phyloP scores from a whole-genome alignment of 2,888 invertebrate genomes.

The Pachliopta kotzebuea region DNA sequence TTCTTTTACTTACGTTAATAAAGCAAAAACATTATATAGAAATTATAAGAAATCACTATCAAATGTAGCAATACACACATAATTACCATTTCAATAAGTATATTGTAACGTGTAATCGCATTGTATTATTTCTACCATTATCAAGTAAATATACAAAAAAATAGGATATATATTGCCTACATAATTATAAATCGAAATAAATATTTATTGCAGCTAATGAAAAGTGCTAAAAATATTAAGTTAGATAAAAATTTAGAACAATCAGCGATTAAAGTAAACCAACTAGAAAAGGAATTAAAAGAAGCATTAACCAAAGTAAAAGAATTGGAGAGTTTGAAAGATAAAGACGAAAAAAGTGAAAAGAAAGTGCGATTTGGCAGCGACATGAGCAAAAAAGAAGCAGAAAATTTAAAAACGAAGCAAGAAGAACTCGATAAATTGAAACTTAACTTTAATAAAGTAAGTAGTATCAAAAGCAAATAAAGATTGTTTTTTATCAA shows the following conservation, averaged over 20 bases:
- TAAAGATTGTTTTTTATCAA: background rate
- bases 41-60: too few relatives aligned
- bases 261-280: conserved; percentile 81
- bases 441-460: conserved; percentile 74
- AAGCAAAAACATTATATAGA: too few relatives aligned
- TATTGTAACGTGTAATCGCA: too few relatives aligned
- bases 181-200: background rate
- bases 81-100: too few relatives aligned
- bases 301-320: conserved; percentile 81
- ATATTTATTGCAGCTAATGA: conserved; percentile 65
- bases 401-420: conserved; percentile 63
- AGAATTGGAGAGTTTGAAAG: conserved; percentile 70
- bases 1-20: too few relatives aligned
- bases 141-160: too few relatives aligned
- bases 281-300: conserved; percentile 82
- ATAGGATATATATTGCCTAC: background rate
- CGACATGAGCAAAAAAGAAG: conserved; percentile 65
- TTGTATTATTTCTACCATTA: background rate
- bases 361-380: conserved; percentile 74
- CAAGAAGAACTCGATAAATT: conserved; percentile 79
- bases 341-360: conserved; percentile 74
- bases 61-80: too few relatives aligned
- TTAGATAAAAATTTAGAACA: conserved; percentile 79
- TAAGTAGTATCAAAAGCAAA: conserved; percentile 35
- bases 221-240: conserved; percentile 76